Evolutionary conservation across 2,797 vertebrate species (phyloP).

Genomic region (Sebastiscus albofasciatus): DNA sequence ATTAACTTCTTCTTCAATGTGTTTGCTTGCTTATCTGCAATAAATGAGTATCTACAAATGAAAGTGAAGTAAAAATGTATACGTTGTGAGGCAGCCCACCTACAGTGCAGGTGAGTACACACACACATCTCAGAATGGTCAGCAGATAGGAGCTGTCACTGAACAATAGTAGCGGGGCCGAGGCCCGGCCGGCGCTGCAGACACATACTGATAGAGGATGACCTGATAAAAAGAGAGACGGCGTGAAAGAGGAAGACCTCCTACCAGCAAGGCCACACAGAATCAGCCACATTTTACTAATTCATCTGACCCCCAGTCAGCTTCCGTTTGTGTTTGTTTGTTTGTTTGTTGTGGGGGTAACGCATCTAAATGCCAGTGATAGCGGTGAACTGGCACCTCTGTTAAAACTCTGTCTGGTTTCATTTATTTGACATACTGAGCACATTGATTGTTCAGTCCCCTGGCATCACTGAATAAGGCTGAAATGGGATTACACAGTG

Average conservation of each 20-base stretch:
- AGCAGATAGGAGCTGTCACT: constrained; percentile 64
- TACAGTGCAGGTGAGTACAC: constrained; percentile 53
- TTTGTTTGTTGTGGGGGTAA: constrained; percentile 4
- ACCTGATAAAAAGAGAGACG: constrained; percentile 60
- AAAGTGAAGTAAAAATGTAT: constrained; percentile 10
- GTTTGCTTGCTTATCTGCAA: constrained; percentile 48
- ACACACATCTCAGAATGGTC: constrained; percentile 23
- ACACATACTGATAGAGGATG: constrained; percentile 64
- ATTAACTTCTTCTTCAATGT: constrained; percentile 4
- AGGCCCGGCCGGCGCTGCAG: constrained; percentile 17
- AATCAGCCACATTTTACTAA: constrained; percentile 47
- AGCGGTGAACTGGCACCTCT: constrained; percentile 22
- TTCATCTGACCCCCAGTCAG: constrained; percentile 45
- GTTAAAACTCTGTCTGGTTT: constrained; percentile 11
- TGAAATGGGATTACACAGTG: constrained; percentile 72
- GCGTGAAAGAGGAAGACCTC: constrained; percentile 55
- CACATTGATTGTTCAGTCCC: constrained; percentile 25
- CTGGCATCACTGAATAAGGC: constrained; percentile 53
- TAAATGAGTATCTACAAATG: constrained; percentile 10
- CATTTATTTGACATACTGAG: constrained; percentile 47
- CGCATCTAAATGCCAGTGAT: constrained; percentile 17
- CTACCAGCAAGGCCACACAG: constrained; percentile 71
- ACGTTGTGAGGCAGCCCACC: constrained; percentile 40
- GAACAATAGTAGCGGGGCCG: constrained; percentile 63
- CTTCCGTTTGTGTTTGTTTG: constrained; percentile 42